Conservation (phyloP, 1,140 invertebrate species). For the Drosophila nigrodunni region DNA sequence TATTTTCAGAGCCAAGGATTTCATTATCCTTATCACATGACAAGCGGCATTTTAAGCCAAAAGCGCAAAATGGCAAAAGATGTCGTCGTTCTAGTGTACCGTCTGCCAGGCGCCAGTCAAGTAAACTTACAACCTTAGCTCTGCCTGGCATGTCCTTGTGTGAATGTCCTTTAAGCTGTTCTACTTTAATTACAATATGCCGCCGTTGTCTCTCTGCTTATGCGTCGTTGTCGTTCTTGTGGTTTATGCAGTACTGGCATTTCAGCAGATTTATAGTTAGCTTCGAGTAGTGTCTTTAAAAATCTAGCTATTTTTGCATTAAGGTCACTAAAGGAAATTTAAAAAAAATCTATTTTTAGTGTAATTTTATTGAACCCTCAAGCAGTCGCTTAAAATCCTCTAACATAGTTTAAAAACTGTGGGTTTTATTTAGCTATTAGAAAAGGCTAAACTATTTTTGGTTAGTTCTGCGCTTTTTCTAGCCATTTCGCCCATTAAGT, state of each 20-base stretch:
- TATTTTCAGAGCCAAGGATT: constrained; percentile 80
- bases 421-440: too few species aligned
- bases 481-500: too few species aligned
- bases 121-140: constrained; percentile 36
- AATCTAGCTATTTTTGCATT: too few species aligned
- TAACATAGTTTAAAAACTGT: too few species aligned
- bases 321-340: too few species aligned
- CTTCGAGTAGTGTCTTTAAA: too few species aligned
- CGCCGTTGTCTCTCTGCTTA: constrained; percentile 22
- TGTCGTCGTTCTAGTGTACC: constrained; percentile 48
- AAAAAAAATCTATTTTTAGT: too few species aligned
- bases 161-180: constrained; percentile 77
- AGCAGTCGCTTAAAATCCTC: too few species aligned
- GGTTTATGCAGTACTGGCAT: constrained; percentile 36
- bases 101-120: constrained; percentile 38
- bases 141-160: constrained; percentile 47
- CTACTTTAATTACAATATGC: constrained; percentile 74
- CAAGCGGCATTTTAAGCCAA: constrained; percentile 67
- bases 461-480: too few species aligned
- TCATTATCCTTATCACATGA: constrained; percentile 84
- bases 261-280: too few species aligned
- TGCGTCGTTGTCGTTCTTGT: constrained; percentile 43
- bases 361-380: too few species aligned
- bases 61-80: constrained; percentile 63
- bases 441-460: too few species aligned